Base-by-base conservation (phyloP, 2,797 vertebrate genomes). In the Myripristis murdjan region DNA sequence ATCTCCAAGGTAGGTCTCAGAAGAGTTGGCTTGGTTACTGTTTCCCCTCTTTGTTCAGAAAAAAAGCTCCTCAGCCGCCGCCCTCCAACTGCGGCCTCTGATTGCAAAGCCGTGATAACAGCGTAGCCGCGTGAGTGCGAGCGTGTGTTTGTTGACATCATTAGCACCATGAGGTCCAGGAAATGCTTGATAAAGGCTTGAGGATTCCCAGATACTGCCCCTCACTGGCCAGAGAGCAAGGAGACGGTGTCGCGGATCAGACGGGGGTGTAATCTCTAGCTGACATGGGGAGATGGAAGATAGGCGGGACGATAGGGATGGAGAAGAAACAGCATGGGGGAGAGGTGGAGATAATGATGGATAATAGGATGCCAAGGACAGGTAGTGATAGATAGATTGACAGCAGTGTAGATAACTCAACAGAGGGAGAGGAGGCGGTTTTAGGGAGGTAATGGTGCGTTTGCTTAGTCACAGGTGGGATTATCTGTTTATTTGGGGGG, bases 1-100 rank as follows among this genome's bases (percentile, higher is more conserved):
- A 97, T 85, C 96, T 99, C 67, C 97, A 97, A 94, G 98, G 98
- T 99, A 84, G 85, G 95, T 89, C 48, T 85, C 66, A n/a, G 43
- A 51, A 85, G 35, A 46, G 55, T 53, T 44, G 35, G 54, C 24
- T 58, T 33, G 3, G 37, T 69, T 61, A 74, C 63, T 83, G 69
- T 46, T 83, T 70, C 70, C 61, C 60, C 31, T 73, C 64, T 62
- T 16, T 64, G 44, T 55, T 72, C 28, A 82, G 75, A 83, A 70
- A 77, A 77, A 57, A 82, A 77, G 76, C 75, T 82, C 64, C 58
- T 73, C 46, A 68, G 61, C 52, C 55, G 55, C 33, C 52, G 10
- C 44, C 63, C 54, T 72, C 76, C 62, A 73, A 63, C 63, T 67
- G 63, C 59, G 72, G 67, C 69, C 28, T 28, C 1, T 16, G 8